These are phyloP conservation scores for Acestrorhynchus altus DNA, from an alignment of 2,797 vertebrate genomes.

Conservation along the genomic window DNA sequence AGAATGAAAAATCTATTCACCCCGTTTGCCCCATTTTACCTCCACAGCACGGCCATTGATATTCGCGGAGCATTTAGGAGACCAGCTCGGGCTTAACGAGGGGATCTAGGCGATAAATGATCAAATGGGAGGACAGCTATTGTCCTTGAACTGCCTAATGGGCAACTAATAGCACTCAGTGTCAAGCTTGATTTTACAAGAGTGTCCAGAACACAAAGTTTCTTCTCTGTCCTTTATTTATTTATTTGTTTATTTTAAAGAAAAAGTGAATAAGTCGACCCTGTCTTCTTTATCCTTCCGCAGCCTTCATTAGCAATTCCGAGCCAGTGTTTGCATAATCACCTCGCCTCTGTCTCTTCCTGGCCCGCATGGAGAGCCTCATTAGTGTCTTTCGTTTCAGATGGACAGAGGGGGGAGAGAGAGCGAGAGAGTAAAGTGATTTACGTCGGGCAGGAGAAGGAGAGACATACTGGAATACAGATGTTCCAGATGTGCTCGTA, in stretches of 20 bases:
- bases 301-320: constrained; percentile 68
- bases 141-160: constrained; percentile 77
- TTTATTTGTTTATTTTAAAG: neutral
- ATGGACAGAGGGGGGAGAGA: constrained; percentile 52
- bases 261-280: neutral
- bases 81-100: constrained; percentile 65
- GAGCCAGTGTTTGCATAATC: constrained; percentile 71
- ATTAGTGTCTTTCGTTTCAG: constrained; percentile 65
- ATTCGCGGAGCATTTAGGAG: constrained; percentile 63
- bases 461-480: constrained; percentile 3
- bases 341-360: constrained; percentile 62
- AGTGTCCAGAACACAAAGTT: constrained; percentile 68
- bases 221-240: constrained; percentile 29
- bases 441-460: constrained; percentile 35
- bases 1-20: constrained; percentile 11
- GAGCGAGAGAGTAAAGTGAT: constrained; percentile 53
- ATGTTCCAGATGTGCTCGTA: constrained; percentile 8
- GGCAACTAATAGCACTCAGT: constrained; percentile 66
- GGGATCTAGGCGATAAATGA: constrained; percentile 69
- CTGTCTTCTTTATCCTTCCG: constrained; percentile 36
- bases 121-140: constrained; percentile 68
- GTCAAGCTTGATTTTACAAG: constrained; percentile 72
- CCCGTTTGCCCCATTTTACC: constrained; percentile 2
- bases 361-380: constrained; percentile 66
- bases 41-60: constrained; percentile 65